Evolutionary conservation across 2,888 invertebrate genomes (phyloP).

Genomic region (Amitus sp.): DNA sequence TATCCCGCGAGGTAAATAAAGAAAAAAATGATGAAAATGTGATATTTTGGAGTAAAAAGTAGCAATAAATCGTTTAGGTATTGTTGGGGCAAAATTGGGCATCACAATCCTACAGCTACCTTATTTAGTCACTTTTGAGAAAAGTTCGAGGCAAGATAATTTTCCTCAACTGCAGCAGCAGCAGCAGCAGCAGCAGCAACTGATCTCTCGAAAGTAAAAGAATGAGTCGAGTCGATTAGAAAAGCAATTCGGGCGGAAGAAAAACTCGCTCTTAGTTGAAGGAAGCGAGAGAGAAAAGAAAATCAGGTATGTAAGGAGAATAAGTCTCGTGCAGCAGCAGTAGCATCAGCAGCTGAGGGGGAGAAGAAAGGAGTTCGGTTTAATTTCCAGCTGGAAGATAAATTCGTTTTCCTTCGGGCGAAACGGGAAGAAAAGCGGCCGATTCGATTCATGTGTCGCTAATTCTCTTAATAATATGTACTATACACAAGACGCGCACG

Average conservation of each 20-base stretch:
- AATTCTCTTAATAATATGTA: constrained; percentile 60
- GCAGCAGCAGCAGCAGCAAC: no score
- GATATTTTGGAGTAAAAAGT: no score
- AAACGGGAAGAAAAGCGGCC: constrained; percentile 44
- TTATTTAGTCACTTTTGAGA: no score
- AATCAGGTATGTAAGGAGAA: background rate
- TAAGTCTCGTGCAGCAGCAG: constrained; percentile 2
- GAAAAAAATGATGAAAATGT: no score
- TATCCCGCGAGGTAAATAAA: no score
- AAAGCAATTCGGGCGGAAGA: background rate
- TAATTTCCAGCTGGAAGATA: constrained; percentile 61
- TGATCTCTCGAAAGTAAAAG: no score
- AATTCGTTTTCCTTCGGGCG: constrained; percentile 47
- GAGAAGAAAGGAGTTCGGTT: constrained; percentile 51
- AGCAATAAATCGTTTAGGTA: no score
- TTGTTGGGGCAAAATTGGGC: no score
- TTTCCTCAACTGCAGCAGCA: no score
- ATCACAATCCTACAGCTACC: no score
- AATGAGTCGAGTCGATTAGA: constrained; percentile 9
- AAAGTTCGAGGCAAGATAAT: no score
- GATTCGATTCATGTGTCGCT: constrained; percentile 59
- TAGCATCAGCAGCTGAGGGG: constrained; percentile 24
- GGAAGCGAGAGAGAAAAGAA: constrained; percentile 8
- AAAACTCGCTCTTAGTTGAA: background rate
- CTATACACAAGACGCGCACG: constrained; percentile 53